Percentiles rank a stretch among this genome's conserved stretches.
These are phyloP conservation scores for Zaprionus gabonicus DNA, from an alignment of 1,140 invertebrate species.

Conservation along the genomic window DNA sequence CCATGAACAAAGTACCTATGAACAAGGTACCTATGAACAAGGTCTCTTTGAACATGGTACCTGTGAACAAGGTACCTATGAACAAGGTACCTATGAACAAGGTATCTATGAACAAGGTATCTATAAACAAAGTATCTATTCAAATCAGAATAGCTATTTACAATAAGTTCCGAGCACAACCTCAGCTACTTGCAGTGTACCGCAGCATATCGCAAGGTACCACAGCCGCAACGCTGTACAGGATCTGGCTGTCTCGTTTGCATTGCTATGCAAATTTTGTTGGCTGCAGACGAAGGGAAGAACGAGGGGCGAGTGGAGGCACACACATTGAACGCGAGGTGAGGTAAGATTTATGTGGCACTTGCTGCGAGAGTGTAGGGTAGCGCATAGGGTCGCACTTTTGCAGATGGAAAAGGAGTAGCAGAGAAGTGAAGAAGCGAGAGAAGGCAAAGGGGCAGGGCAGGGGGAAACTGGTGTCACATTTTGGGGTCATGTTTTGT, in stretches of 20 bases:
- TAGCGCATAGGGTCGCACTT: constrained; percentile 5
- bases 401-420: background rate
- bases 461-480: background rate
- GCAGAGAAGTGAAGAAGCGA: background rate
- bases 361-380: constrained; percentile 3
- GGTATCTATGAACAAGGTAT: too few species aligned
- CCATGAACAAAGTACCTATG: too few species aligned
- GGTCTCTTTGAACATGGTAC: too few species aligned
- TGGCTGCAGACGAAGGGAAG: background rate
- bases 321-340: constrained; percentile 1
- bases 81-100: too few species aligned
- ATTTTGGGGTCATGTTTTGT: constrained; percentile 50
- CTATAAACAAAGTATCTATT: too few species aligned
- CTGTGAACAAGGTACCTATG: too few species aligned
- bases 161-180: background rate
- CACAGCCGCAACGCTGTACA: background rate
- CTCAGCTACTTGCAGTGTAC: constrained; percentile 9
- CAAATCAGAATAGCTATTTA: too few species aligned
- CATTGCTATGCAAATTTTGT: constrained; percentile 50
- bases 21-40: too few species aligned
- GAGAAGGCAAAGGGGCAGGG: background rate
- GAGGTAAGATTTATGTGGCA: constrained; percentile 41
- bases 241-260: constrained; percentile 15
- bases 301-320: background rate
- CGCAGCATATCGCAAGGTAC: too few species aligned